Conservation (phyloP, 2,113 vertebrate species). For the Stegostoma tigrinum region DNA sequence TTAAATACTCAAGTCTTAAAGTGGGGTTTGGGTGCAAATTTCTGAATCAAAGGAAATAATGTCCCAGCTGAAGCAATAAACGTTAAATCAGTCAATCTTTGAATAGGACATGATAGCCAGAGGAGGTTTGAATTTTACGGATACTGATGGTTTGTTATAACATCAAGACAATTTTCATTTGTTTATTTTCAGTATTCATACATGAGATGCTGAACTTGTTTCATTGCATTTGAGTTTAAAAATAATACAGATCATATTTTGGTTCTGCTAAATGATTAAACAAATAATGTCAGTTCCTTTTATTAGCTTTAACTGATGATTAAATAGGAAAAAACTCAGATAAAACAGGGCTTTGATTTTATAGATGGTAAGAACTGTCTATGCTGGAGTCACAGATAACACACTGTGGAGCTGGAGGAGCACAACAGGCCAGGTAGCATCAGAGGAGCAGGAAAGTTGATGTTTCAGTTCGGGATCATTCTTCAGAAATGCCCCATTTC, state of each 20-base stretch:
- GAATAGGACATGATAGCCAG: not conserved
- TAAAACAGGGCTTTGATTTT: not conserved
- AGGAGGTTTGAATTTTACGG: not conserved
- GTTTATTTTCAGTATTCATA: not conserved
- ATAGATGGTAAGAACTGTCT: no score
- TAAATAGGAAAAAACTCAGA: not conserved
- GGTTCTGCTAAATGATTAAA: not conserved
- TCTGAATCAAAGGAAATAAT: not conserved
- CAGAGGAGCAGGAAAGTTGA: no score
- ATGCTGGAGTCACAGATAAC: no score
- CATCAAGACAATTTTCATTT: not conserved
- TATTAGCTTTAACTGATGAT: not conserved
- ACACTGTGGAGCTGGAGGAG: no score
- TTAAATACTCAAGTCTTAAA: not conserved
- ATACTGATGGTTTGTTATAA: not conserved
- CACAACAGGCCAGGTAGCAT: no score
- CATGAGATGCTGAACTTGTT: not conserved
- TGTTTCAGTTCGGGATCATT: no score
- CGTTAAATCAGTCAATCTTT: not conserved
- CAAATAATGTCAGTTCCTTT: constrained; percentile 17
- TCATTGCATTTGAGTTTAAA: not conserved
- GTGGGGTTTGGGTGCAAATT: not conserved
- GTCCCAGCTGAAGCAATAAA: not conserved
- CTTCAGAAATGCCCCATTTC: no score
- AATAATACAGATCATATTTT: not conserved